Percentiles rank a stretch among this genome's conserved stretches.
phyloP scores from a whole-genome alignment of 2,797 vertebrate species.

The Falco columbarius region DNA sequence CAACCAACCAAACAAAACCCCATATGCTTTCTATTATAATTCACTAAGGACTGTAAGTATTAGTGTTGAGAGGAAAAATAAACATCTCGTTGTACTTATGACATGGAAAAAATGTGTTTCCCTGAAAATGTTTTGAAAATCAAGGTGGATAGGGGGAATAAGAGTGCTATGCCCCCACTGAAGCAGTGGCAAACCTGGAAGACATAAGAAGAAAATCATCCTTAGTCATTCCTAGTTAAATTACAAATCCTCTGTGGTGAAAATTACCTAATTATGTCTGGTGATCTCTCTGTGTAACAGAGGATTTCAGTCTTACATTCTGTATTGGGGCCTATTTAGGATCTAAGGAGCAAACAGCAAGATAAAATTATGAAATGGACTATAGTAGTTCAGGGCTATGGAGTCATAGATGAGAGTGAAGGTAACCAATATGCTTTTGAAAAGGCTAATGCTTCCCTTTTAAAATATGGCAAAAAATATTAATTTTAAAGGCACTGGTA shows the following conservation, averaged over 20 bases:
- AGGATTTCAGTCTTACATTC: not conserved
- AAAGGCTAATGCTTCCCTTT: not conserved
- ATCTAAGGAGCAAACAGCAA: accelerated
- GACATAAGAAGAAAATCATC: not conserved
- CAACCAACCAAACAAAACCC: not conserved
- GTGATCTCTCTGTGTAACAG: not conserved
- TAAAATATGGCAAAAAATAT: not conserved
- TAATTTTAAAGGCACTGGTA: not conserved
- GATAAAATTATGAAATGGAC: not conserved
- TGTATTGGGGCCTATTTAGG: not conserved
- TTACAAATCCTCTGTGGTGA: not conserved
- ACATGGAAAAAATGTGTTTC: not conserved
- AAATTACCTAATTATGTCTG: not conserved
- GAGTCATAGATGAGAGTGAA: not conserved
- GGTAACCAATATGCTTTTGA: not conserved
- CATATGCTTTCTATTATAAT: not conserved
- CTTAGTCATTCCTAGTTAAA: not conserved
- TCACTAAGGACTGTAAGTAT: not conserved
- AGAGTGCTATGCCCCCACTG: not conserved
- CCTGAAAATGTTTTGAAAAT: not conserved
- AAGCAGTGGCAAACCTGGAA: not conserved
- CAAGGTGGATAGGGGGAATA: not conserved
- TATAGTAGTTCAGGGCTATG: not conserved
- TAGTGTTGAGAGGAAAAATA: not conserved
- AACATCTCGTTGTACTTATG: not conserved